These are phyloP conservation scores for Nemapogon koenigi DNA, from an alignment of 2,888 invertebrate species.

Conservation along the genomic window DNA sequence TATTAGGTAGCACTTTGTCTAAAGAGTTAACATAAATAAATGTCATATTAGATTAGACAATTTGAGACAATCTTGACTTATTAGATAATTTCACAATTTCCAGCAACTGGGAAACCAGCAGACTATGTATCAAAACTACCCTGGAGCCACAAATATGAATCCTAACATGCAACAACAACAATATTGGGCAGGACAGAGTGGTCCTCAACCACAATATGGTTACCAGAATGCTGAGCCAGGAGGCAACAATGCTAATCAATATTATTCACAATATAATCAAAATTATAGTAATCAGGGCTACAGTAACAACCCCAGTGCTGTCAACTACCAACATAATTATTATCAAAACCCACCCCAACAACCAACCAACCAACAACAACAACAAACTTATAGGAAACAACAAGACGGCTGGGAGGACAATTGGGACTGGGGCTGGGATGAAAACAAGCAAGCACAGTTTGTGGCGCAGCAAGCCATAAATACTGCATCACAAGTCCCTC, in stretches of 20 bases:
- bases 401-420: slow-evolving; percentile 49
- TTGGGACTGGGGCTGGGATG: slow-evolving; percentile 71
- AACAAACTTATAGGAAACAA: slow-evolving; percentile 26
- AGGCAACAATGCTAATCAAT: slow-evolving; percentile 19
- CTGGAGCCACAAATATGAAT: slow-evolving; percentile 18
- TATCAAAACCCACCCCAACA: slow-evolving; percentile 27
- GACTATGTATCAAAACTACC: slow-evolving; percentile 39
- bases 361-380: slow-evolving; percentile 26
- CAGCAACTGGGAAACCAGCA: slow-evolving; percentile 45
- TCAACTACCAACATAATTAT: slow-evolving; percentile 35
- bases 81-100: slow-evolving; percentile 21
- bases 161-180: slow-evolving; percentile 29
- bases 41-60: neutral
- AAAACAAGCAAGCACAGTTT: slow-evolving; percentile 42
- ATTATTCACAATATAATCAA: slow-evolving; percentile 37
- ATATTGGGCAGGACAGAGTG: slow-evolving; percentile 31
- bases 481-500: slow-evolving; percentile 19
- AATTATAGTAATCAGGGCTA: slow-evolving; percentile 34
- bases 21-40: neutral
- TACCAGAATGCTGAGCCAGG: slow-evolving; percentile 31
- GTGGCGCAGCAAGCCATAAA: slow-evolving; percentile 20
- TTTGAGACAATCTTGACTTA: neutral
- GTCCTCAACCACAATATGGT: slow-evolving; percentile 27
- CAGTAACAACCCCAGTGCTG: slow-evolving; percentile 27
- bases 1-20: neutral